Evolutionary conservation across 2,888 invertebrate genomes (phyloP).

Genomic region (Oligia latruncula): DNA sequence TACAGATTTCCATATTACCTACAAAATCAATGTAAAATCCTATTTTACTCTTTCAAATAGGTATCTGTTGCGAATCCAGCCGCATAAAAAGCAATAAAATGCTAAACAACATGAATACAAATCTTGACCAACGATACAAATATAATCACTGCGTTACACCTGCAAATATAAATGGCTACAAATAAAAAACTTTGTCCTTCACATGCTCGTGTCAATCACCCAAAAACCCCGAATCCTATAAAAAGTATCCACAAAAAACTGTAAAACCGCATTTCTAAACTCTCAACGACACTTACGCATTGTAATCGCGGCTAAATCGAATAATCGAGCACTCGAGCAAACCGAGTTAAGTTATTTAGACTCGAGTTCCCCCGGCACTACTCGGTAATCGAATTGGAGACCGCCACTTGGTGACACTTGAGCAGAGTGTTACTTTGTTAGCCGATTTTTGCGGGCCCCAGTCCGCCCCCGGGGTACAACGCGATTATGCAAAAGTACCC

Average conservation of each 20-base stretch:
- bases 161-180: conserved; percentile 60
- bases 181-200: conserved; percentile 55
- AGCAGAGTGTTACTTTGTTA: conserved; percentile 88
- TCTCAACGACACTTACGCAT: conserved; percentile 83
- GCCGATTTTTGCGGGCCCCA: conserved; percentile 82
- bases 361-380: conserved; percentile 82
- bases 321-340: conserved; percentile 86
- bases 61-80: conserved; percentile 28
- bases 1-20: conserved; percentile 16
- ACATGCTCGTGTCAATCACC: conserved; percentile 65
- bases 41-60: conserved; percentile 34
- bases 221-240: conserved; percentile 60
- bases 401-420: conserved; percentile 87
- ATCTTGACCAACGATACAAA: conserved; percentile 64
- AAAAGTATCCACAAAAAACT: conserved; percentile 69
- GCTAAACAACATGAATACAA: conserved; percentile 59
- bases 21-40: conserved; percentile 21
- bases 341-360: conserved; percentile 87
- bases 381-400: conserved; percentile 87
- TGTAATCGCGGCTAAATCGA: conserved; percentile 87
- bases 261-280: conserved; percentile 75
- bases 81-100: conserved; percentile 56
- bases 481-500: conserved; percentile 82
- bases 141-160: conserved; percentile 60
- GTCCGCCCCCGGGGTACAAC: conserved; percentile 70